Base-by-base conservation (phyloP, 2,888 invertebrate species). In the Xanthorhoe spadicearia region DNA sequence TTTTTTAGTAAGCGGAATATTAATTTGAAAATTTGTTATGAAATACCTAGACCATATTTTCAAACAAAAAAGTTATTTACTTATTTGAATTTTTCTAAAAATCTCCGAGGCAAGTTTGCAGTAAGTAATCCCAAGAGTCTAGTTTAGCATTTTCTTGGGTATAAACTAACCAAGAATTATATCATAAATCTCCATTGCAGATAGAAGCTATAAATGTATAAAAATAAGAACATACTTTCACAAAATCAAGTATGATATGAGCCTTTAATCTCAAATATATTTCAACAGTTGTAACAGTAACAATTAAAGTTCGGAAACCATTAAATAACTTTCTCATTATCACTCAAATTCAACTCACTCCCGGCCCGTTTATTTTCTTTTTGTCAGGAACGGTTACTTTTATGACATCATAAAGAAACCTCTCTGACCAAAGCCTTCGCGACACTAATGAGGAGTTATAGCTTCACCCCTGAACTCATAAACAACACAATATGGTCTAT, bases 341-440 rank as follows among this genome's bases (percentile, higher is more conserved):
- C 38, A 43, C 13, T 43, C 13, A 13, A 18, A n/a, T 19, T 15
- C 35, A n/a, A 18, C 19, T 58, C 50, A n/a, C 19, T 38, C 51
- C 51, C 38, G 51, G 59, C 51, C n/a, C 38, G 38, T 59, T 59
- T 43, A 52, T 49, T 57, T 57, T 57, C 28, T 59, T 59, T 59
- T 59, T 78, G 74, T 71, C 67, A 69, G 75, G 75, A 82, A 84
- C 83, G 82, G 80, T 81, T 84, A 83, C 75, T 82, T 85, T 86
- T 85, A 86, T 78, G 81, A 77, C 70, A 77, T 61, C 76, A 84
- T 86, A 85, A 86, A 86, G 81, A 83, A 77, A 78, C 81, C 75
- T 76, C 78, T 77, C 76, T 71, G 68, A 72, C 71, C 71, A 70
- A 71, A 70, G 77, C 74, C 73, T 71, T 46, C 70, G 71, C 74